Evolutionary conservation across 2,888 invertebrate species (phyloP), one percentile per base, ranked within the genome.

Genomic region (Panopea generosa): DNA sequence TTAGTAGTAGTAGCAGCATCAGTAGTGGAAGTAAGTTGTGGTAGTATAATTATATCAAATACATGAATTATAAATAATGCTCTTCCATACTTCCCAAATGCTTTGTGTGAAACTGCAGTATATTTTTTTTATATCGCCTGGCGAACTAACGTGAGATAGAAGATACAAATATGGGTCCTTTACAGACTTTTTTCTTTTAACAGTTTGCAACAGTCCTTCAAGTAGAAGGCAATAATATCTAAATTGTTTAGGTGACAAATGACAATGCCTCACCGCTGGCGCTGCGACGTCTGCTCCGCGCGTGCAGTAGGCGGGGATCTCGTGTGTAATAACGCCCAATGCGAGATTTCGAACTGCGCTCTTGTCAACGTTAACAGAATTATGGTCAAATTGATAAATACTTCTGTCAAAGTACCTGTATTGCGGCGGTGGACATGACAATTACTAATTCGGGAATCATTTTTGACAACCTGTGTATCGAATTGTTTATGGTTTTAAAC

Each of bases 231-330:
- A 52, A 24, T 20, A 22, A 52, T 11, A 33, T 33, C 4, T 33
- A 33, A 33, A 4, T 7, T 33, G 16, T 9, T 45, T 40, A 7
- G 7, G 38, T 62, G 62, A 50, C 50, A 62, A 62, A 62, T 62
- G 49, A 49, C 38, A 24, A 18, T 16, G 33, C 22, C 62, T 50
- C 6, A 62, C 27, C 9, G 16, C 2, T 52, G 4, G 33, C 52
- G 50, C 22, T 24, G 16, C 29, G 14, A 20, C 55, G 73, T 62
- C 67, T 52, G 56, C 55, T 26, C 6, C 20, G 61, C 73, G 62
- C 66, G 66, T 73, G 73, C 61, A 38, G 38, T 53, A 55, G 60
- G 66, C 60, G 65, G 65, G 59, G 40, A 65, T 27, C 18, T 49
- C 6, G 56, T 38, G 38, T 29, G 65, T 59, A 66, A 66, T 57